Evolutionary conservation across 2,888 invertebrate genomes (phyloP).

Genomic region (Athalia cordata): DNA sequence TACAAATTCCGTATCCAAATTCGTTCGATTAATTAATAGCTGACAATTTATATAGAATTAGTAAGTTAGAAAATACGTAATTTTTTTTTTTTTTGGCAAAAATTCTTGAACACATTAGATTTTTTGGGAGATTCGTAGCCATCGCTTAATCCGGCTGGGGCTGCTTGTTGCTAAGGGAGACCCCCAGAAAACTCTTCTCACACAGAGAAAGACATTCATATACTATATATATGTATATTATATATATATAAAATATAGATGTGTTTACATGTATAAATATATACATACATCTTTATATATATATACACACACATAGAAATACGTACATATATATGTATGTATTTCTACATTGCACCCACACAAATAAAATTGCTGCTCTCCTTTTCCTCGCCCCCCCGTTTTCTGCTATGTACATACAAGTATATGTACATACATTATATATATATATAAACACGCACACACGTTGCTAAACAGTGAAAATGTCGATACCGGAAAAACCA

Average conservation of each 20-base stretch:
- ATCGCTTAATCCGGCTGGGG: conserved; percentile 64
- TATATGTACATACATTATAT: conserved; percentile 19
- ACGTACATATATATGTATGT: conserved; percentile 48
- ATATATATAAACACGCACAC: conserved; percentile 49
- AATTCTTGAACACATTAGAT: conserved; percentile 11
- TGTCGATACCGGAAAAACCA: conserved; percentile 73
- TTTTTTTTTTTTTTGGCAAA: neutral
- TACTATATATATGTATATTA: conserved; percentile 24
- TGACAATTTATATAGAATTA: neutral
- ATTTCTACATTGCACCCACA: conserved; percentile 51
- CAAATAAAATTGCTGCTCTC: conserved; percentile 26
- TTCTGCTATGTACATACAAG: conserved; percentile 22
- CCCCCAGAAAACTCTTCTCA: conserved; percentile 72
- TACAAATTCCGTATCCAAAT: neutral
- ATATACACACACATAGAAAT: conserved; percentile 45
- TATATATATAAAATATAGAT: conserved; percentile 22
- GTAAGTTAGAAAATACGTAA: neutral
- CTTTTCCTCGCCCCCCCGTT: neutral
- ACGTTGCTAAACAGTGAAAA: conserved; percentile 63
- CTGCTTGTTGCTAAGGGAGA: conserved; percentile 73
- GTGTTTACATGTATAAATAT: conserved; percentile 30
- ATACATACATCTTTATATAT: conserved; percentile 49
- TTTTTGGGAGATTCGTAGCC: conserved; percentile 65
- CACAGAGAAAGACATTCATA: conserved; percentile 51
- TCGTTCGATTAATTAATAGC: neutral